Base-by-base conservation (phyloP, 2,888 invertebrate species). In the Euclidia mi region DNA sequence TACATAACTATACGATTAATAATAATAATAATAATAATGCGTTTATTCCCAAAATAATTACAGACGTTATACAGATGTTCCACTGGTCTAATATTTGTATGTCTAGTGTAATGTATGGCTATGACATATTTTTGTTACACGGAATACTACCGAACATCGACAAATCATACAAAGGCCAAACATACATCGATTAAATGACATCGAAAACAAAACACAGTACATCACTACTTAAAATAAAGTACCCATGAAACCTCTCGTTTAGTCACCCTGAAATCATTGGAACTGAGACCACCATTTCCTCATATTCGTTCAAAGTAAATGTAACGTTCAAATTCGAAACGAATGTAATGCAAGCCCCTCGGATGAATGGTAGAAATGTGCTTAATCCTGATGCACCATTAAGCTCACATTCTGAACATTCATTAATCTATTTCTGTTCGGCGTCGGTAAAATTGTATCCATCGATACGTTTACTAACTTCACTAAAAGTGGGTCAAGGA, bases 321-420 rank as follows among this genome's bases (percentile, higher is more conserved):
- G 32, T 32, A 34, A 6, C 14, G 7, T 14, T 34, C 9, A 34
- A 3, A 14, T 34, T 34, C 18, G 18, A 18, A 37, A 37, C 15
- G 37, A 18, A 25, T 20, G 20, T 40, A 20, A 20, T 20, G 40
- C 20, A 20, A 7, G 41, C 2, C 1, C 20, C 15, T 25, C 7
- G 7, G n/a, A 10, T 20, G 14, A 10, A 32, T 31, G 11, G 18
- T 10, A 20, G 9, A 0, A 35, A 29, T 57, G 43, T 47, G 28
- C 50, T 57, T 46, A 47, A 53, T 32, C 40, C 56, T 42, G 17
- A 18, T 47, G 66, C 65, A 57, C 46, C 49, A 52, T 56, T 65
- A 56, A 35, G 46, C 41, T 41, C 10, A 52, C 49, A 56, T 65
- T 61, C 18, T 11, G 20, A 45, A 14, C 25, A 35, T 34, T 45